Base-by-base conservation (phyloP, 2,888 invertebrate genomes). In the Trichogramma evanescens region DNA sequence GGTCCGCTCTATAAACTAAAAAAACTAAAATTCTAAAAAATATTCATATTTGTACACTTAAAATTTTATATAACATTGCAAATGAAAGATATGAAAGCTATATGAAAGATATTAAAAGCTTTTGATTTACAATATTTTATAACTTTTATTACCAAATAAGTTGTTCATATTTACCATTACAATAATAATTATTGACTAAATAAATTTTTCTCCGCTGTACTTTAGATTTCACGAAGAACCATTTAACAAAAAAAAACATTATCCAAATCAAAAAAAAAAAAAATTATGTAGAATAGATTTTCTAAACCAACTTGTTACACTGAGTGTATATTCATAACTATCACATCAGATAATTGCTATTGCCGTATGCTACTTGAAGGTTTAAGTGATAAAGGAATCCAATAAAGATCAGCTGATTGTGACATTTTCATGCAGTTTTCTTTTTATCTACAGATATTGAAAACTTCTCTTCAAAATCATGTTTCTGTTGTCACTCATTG, bases 341-440 rank as follows among this genome's bases (percentile, higher is more conserved):
- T 9, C 9, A 44, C 44, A 44, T 8, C 7, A 44, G 8, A 9
- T 44, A 8, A 5, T 46, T 46, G 5, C 10, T 46, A 9, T 9
- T 46, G 10, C 46, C 9, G n/a, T 8, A 46, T 26, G 26, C 26
- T 26, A 26, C 26, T 26, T 26, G 26, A 1, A 26, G 51, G 26
- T 56, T 52, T 50, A 9, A 41, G 9, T 55, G 43, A 10, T 55
- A 61, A 60, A 52, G 46, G 49, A 46, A 38, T 42, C 43, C 43
- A 53, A n/a, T 51, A 56, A 40, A 40, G 54, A 56, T 56, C 42
- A 54, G 63, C 52, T 61, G 63, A 63, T 64, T 63, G 60, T 63
- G 64, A 62, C 60, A 60, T 50, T 64, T 63, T 61, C 54, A 56
- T 53, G 45, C 46, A 38, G 4, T 58, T n/a, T 54, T 10, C 9